These are phyloP conservation scores for Styela plicata DNA, from an alignment of 23 tunicate species.

Conservation along the genomic window DNA sequence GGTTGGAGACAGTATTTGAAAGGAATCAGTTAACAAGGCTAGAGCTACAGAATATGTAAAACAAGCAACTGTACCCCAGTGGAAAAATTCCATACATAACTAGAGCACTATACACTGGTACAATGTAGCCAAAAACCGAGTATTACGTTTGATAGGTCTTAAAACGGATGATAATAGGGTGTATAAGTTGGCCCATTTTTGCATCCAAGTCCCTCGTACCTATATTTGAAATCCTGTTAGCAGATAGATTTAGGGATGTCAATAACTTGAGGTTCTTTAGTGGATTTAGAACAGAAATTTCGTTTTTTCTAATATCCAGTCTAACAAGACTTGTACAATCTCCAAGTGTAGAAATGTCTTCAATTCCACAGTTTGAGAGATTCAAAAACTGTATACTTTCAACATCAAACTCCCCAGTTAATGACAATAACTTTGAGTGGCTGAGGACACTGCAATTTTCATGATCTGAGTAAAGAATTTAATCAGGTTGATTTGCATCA, in stretches of 20 bases:
- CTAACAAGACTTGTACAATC: constrained; percentile 48
- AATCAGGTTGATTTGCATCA: not conserved
- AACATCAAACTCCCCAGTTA: constrained; percentile 68
- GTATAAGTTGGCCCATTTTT: too few relatives aligned
- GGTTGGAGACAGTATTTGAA: too few relatives aligned
- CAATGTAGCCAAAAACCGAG: too few relatives aligned
- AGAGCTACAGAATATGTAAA: too few relatives aligned
- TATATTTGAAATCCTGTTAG: constrained; percentile 63
- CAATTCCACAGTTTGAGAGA: constrained; percentile 24
- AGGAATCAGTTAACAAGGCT: too few relatives aligned
- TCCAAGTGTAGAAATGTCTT: constrained; percentile 24
- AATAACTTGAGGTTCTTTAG: constrained; percentile 40
- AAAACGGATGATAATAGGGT: too few relatives aligned
- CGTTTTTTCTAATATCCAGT: constrained; percentile 49
- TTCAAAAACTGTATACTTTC: constrained; percentile 64
- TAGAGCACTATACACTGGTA: too few relatives aligned
- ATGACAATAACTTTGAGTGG: constrained; percentile 31
- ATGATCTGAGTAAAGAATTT: not conserved
- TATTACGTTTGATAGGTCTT: too few relatives aligned
- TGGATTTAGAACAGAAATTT: constrained; percentile 32
- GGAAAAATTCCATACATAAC: too few relatives aligned
- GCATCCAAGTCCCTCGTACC: too few relatives aligned
- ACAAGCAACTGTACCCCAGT: too few relatives aligned
- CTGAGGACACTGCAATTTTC: constrained; percentile 21
- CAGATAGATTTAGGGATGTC: constrained; percentile 49